phyloP scores from a whole-genome alignment of 2,113 vertebrate genomes.

The Hylia prasina region DNA sequence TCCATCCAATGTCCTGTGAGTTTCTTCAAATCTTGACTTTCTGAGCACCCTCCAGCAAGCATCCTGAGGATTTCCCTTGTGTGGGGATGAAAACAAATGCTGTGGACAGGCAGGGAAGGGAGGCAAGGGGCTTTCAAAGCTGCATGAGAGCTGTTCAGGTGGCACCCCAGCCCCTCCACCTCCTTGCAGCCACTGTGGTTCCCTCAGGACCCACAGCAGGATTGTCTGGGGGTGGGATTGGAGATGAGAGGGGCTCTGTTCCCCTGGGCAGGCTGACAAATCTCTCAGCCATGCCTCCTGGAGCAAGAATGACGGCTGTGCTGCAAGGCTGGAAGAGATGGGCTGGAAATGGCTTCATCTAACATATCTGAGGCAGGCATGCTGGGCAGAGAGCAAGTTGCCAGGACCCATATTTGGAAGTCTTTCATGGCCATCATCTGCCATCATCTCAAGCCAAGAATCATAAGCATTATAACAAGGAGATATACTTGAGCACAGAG shows the following conservation, averaged over 20 bases:
- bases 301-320: neutral
- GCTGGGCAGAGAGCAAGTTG: neutral
- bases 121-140: neutral
- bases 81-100: neutral
- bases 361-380: neutral
- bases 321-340: neutral
- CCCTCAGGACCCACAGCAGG: neutral
- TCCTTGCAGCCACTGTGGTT: neutral
- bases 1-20: neutral
- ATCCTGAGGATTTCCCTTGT: neutral
- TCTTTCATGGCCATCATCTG: slow-evolving; percentile 26
- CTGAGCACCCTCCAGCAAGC: neutral
- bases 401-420: slow-evolving; percentile 33
- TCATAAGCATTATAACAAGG: slow-evolving; percentile 63
- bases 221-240: neutral
- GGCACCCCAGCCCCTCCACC: no score
- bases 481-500: slow-evolving; percentile 48
- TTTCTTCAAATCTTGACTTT: neutral
- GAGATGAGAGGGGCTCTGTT: neutral
- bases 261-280: neutral
- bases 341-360: neutral
- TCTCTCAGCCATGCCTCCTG: neutral
- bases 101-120: neutral
- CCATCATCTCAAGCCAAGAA: slow-evolving; percentile 52
- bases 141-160: neutral